Evolutionary conservation across 2,113 vertebrate genomes (phyloP).

Genomic region (Athene noctua): DNA sequence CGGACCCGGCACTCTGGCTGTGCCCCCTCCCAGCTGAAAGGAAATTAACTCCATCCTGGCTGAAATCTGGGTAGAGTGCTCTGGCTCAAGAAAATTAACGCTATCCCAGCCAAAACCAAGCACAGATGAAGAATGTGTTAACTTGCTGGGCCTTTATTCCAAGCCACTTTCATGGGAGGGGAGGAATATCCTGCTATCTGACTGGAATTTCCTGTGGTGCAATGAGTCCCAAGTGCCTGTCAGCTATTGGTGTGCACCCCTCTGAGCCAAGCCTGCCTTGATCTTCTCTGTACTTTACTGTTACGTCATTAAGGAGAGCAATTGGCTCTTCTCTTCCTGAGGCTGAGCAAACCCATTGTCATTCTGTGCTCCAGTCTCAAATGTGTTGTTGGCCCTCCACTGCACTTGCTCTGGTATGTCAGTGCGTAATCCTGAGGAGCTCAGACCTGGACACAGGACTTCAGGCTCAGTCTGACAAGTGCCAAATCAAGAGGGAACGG

Average conservation of each 20-base stretch:
- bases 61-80: no score
- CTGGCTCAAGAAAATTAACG: no score
- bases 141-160: not conserved
- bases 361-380: not conserved
- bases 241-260: not conserved
- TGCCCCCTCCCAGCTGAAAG: no score
- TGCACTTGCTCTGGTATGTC: not conserved
- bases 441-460: not conserved
- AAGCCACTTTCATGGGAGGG: not conserved
- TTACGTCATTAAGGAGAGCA: not conserved
- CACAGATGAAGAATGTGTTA: not conserved
- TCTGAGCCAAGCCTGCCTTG: not conserved
- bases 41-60: no score
- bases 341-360: not conserved
- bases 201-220: not conserved
- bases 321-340: not conserved
- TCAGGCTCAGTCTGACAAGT: not conserved
- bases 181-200: not conserved
- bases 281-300: not conserved
- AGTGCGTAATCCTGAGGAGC: not conserved
- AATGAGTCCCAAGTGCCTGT: not conserved
- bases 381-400: not conserved
- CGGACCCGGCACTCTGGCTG: no score
- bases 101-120: no score
- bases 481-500: not conserved